A percentile compares a stretch with the other conserved stretches of the same genome.
Evolutionary conservation across 2,888 invertebrate genomes (phyloP).

Genomic region (Rotaria magnacalcarata): DNA sequence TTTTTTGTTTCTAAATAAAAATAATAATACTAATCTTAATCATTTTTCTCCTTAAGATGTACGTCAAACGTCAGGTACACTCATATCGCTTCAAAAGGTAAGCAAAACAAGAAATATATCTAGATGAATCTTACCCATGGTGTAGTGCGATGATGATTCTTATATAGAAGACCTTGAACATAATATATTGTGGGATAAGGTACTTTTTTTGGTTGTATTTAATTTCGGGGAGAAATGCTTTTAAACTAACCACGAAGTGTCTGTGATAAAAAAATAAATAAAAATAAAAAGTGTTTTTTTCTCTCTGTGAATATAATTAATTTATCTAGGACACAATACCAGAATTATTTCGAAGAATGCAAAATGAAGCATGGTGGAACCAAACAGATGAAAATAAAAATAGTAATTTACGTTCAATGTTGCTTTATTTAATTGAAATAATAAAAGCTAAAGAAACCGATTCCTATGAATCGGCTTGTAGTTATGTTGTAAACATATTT

Average conservation of each 20-base stretch:
- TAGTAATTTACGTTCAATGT: neutral
- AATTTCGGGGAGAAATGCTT: too few relatives aligned
- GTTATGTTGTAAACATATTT: neutral
- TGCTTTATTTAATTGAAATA: neutral
- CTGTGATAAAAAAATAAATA: too few relatives aligned
- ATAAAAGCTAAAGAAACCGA: neutral
- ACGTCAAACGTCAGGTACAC: neutral
- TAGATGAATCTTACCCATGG: neutral
- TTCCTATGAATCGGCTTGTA: conserved; percentile 20
- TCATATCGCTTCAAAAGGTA: neutral
- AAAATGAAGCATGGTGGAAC: neutral
- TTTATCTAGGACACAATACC: neutral
- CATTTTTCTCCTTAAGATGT: neutral
- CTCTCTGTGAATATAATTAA: neutral
- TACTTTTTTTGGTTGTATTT: too few relatives aligned
- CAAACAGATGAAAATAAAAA: neutral
- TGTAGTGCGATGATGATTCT: too few relatives aligned
- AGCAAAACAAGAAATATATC: neutral
- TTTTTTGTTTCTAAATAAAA: too few relatives aligned
- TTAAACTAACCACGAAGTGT: too few relatives aligned
- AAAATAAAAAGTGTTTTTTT: too few relatives aligned
- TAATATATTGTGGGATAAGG: too few relatives aligned
- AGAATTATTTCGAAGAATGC: neutral
- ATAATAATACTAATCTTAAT: too few relatives aligned
- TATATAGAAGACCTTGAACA: too few relatives aligned